Evolutionary conservation across 2,888 invertebrate genomes (phyloP).

Genomic region (Rhagonycha fulva): DNA sequence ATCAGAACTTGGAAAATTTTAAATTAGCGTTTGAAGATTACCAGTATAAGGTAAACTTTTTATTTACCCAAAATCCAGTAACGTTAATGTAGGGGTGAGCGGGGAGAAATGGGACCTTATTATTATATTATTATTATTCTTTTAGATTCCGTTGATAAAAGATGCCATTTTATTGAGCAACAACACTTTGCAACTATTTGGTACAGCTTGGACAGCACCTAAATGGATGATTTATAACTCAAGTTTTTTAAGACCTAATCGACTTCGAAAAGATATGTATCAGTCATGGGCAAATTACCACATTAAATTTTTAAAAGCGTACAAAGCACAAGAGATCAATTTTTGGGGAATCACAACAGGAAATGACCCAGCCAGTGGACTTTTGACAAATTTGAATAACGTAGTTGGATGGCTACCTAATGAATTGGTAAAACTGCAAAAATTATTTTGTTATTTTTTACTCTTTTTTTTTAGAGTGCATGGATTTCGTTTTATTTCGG

Average conservation of each 20-base stretch:
- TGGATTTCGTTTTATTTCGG: conserved; percentile 78
- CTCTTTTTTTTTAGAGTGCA: conserved; percentile 56
- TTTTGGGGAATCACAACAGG: conserved; percentile 88
- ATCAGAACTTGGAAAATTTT: conserved; percentile 64
- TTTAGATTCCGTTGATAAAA: conserved; percentile 46
- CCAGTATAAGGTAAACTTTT: conserved; percentile 62
- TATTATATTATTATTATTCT: too few species aligned
- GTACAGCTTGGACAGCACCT: conserved; percentile 60
- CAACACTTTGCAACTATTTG: conserved; percentile 58
- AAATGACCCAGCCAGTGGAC: conserved; percentile 80
- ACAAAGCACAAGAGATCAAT: conserved; percentile 66
- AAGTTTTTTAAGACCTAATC: conserved; percentile 46
- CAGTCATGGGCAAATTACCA: conserved; percentile 83
- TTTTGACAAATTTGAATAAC: conserved; percentile 62
- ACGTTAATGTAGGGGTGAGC: too few species aligned
- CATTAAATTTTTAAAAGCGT: conserved; percentile 77
- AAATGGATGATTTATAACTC: conserved; percentile 59
- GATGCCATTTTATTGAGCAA: conserved; percentile 39
- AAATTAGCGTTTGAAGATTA: conserved; percentile 69
- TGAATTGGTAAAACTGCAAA: conserved; percentile 39
- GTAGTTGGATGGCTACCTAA: conserved; percentile 75
- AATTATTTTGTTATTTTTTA: background rate
- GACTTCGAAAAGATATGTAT: conserved; percentile 59
- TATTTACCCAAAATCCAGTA: background rate
- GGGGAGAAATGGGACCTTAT: too few species aligned